Conservation (phyloP, 2,888 invertebrate genomes). For the Euspilapteryx auroguttella region DNA sequence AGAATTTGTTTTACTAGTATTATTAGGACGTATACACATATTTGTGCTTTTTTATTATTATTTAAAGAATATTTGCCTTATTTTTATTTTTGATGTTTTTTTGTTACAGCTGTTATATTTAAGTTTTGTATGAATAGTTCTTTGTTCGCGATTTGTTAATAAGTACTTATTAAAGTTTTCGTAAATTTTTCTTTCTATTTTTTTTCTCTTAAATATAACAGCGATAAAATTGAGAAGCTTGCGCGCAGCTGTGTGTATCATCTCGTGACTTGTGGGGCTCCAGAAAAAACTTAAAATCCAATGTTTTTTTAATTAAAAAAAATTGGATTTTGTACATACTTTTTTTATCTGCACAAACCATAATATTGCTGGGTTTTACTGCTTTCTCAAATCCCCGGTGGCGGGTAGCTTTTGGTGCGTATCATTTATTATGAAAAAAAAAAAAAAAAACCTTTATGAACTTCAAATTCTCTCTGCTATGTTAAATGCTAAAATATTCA, state of each 20-base stretch:
- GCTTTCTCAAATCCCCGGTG: slow-evolving; percentile 42
- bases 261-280: slow-evolving; percentile 47
- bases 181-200: slow-evolving; percentile 2
- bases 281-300: slow-evolving; percentile 13
- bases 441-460: neutral
- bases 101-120: no score
- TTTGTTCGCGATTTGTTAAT: no score
- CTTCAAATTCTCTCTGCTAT: neutral
- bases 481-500: neutral
- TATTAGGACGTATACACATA: no score
- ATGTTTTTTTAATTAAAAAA: slow-evolving; percentile 1
- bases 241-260: slow-evolving; percentile 53
- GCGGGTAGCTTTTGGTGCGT: slow-evolving; percentile 29
- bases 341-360: slow-evolving; percentile 20
- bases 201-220: slow-evolving; percentile 27
- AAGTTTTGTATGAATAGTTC: no score
- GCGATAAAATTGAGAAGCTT: slow-evolving; percentile 38
- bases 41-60: no score
- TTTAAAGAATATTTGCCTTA: no score
- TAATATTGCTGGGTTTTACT: slow-evolving; percentile 31
- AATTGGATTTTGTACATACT: neutral
- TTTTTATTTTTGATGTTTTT: no score
- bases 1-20: no score
- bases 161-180: no score
- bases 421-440: slow-evolving; percentile 13